Evolutionary conservation across 2,888 invertebrate species (phyloP), one percentile per base, ranked within the genome.

Genomic region (Lasioglossum leucozonium): DNA sequence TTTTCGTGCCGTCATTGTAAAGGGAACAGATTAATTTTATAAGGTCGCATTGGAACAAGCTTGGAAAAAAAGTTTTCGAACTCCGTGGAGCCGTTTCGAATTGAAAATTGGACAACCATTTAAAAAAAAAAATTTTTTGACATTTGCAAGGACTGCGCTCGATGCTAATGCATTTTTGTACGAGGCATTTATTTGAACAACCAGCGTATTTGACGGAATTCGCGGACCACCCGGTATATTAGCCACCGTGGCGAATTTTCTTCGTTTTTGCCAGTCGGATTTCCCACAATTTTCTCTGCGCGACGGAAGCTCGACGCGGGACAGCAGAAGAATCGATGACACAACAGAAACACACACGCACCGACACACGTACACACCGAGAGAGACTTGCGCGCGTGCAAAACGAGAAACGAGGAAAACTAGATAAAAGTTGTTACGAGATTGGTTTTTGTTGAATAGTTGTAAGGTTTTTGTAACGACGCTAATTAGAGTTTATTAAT

Each of bases 401-500:
- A n/a, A 30, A 62, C 62, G 62, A 37, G 55, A 62, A 26, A 37
- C 58, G 67, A 18, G 34, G 10, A 34, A 74, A 51, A 76, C n/a
- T 67, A 26, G 37, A 69, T 22, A 75, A 81, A 89, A 93, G 88
- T 94, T 94, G 93, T 94, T 94, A 94, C 85, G 90, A 93, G 92
- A 92, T 93, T 93, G 93, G 87, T 93, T 94, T 94, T 93, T 94
- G 94, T 94, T 94, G 91, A 94, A 94, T 94, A 94, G 93, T 94
- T 94, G 92, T 94, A 94, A 94, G 94, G 87, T 92, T 94, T 94
- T 94, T 94, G 93, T 94, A 94, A 94, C 89, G 91, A 93, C 85
- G 93, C 92, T 93, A 92, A 91, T 92, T 93, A 93, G 92, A 89
- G n/a, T 91, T 92, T 92, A 93, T 93, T 91, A 92, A 90, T 87